Evolutionary conservation across 2,113 vertebrate genomes (phyloP).

Genomic region (Carlito syrichta): DNA sequence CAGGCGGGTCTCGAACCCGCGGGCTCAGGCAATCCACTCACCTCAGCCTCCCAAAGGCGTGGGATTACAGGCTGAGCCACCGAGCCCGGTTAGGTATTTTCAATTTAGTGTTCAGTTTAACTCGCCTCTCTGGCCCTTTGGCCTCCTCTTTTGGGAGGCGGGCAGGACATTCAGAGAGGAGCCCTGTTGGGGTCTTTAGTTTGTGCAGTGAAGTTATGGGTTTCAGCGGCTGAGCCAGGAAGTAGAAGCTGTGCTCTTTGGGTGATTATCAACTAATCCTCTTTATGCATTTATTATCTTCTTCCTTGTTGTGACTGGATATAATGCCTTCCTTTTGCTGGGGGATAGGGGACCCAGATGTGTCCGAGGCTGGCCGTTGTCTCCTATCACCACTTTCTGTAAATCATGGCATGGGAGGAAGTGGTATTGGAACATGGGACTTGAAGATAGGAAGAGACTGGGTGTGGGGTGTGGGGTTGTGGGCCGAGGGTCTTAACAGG

Average conservation of each 20-base stretch:
- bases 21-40: too few species aligned
- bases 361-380: background rate
- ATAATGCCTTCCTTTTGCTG: background rate
- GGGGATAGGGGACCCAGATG: accelerated
- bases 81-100: too few species aligned
- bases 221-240: background rate
- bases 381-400: background rate
- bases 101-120: too few species aligned
- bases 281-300: constrained; percentile 65
- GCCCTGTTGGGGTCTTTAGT: background rate
- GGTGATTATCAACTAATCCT: constrained; percentile 53
- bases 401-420: background rate
- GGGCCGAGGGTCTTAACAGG: background rate
- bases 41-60: too few species aligned
- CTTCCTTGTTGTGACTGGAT: background rate
- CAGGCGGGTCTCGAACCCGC: too few species aligned
- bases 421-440: background rate
- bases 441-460: background rate
- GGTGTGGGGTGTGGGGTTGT: background rate
- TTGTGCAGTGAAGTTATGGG: background rate
- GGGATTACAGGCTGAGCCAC: too few species aligned
- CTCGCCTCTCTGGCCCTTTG: background rate
- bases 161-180: background rate
- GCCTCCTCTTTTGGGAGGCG: background rate
- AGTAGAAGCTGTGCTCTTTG: background rate